A percentile compares a stretch with the other conserved stretches of the same genome.
Evolutionary conservation across 2,888 invertebrate species (phyloP).

Genomic region (Exocentrus adspersus): DNA sequence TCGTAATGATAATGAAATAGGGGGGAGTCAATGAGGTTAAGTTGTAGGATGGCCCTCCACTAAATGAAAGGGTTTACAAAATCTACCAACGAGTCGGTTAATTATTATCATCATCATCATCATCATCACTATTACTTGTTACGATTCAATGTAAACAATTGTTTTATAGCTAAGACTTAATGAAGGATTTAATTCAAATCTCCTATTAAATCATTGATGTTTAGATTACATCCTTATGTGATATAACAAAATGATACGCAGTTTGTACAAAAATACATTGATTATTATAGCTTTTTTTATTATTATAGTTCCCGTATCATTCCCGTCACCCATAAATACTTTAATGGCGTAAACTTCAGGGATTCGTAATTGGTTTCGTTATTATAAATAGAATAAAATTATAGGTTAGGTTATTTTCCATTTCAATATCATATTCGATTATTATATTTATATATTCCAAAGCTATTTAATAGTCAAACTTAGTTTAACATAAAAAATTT

Average conservation of each 20-base stretch:
- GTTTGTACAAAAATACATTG: neutral
- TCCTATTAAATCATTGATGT: neutral
- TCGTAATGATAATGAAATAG: no score
- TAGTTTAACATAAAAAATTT: neutral
- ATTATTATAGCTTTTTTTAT: neutral
- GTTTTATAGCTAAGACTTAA: no score
- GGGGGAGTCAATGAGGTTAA: no score
- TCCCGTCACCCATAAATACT: neutral
- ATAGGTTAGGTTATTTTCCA: neutral
- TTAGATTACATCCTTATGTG: neutral
- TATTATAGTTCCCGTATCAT: neutral
- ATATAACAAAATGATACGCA: neutral
- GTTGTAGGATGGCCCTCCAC: no score
- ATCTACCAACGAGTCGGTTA: no score
- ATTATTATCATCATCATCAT: no score
- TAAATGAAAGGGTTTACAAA: no score
- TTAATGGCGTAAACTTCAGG: neutral
- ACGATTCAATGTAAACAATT: no score
- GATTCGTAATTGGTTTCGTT: neutral
- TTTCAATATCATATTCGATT: neutral
- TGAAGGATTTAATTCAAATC: no score
- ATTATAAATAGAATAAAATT: neutral
- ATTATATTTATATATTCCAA: neutral
- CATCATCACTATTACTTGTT: no score
- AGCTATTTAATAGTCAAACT: neutral